phyloP scores from a whole-genome alignment of 1,140 invertebrate genomes.

The Penaeus chinensis region DNA sequence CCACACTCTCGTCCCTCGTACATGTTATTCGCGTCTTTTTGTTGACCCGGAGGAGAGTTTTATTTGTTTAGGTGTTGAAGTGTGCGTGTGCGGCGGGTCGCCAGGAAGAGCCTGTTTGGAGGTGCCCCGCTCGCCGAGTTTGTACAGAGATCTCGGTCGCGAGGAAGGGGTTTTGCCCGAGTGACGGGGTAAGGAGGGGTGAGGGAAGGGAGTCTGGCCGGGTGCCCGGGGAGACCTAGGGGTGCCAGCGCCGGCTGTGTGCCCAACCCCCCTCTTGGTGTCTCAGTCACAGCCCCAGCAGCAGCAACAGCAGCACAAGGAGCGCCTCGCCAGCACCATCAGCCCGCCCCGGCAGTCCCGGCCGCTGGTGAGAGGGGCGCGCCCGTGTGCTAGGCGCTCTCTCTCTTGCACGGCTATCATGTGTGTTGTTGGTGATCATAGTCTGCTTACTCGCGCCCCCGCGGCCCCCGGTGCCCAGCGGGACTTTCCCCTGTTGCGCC shows the following conservation, averaged over 20 bases:
- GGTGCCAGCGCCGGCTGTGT: slow-evolving; percentile 44
- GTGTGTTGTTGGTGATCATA: slow-evolving; percentile 17
- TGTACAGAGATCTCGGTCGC: background rate
- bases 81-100: too few relatives aligned
- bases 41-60: too few relatives aligned
- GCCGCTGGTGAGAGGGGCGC: slow-evolving; percentile 44
- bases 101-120: too few relatives aligned
- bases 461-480: background rate
- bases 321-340: slow-evolving; percentile 23
- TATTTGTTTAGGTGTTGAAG: too few relatives aligned
- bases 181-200: background rate
- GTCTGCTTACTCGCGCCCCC: background rate
- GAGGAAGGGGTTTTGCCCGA: background rate
- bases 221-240: slow-evolving; percentile 25
- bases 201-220: slow-evolving; percentile 37
- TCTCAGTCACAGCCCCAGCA: background rate
- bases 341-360: slow-evolving; percentile 32
- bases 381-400: slow-evolving; percentile 40
- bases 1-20: too few relatives aligned
- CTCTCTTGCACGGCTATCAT: slow-evolving; percentile 19
- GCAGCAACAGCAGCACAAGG: slow-evolving; percentile 33
- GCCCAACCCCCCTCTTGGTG: background rate
- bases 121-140: background rate
- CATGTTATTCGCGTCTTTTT: too few relatives aligned
- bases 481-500: background rate